Base-by-base conservation (phyloP, 2,113 vertebrate species). In the Atractosteus spatula region DNA sequence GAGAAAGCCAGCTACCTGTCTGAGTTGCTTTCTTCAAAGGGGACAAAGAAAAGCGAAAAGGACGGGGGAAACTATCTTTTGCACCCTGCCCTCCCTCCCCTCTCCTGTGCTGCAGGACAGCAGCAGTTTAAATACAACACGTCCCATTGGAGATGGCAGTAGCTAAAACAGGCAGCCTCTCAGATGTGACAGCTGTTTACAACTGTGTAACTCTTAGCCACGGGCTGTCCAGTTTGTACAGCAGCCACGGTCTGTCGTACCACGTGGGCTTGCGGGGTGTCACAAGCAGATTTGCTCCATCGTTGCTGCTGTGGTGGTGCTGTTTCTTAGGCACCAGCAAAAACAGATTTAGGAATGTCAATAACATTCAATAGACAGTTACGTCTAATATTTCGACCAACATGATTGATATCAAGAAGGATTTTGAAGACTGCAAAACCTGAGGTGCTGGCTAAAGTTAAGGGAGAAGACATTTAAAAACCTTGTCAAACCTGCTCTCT, bases 211-310 rank as follows among this genome's bases (percentile, higher is more conserved):
- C 47, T 4, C n/a, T 6, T 41, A 59, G 41, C 4, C 56, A 17
- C 11, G 62, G 3, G 8, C 62, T 6, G 12, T 11, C n/a, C 4
- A 1, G 10, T 59, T 59, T 59, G 57, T n/a, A 59, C 4, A n/a
- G 47, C 62, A n/a, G 51, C 62, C 13, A 55, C 4, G 12, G 42
- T n/a, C 55, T 51, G 56, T 56, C n/a, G 10, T 63, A 68, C 55
- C 42, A 51, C 12, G 64, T 72, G 65, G 65, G 68, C 16, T 63
- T 55, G 73, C 56, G 68, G 62, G 69, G 43, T 71, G 41, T 71
- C 14, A 73, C n/a, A 68, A 63, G n/a, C 57, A 14, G 13, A 7
- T 62, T 68, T 68, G 1, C 55, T 66, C 42, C 4, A 42, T 68
- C 64, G 13, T 41, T n/a, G 14, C 41, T 42, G 2, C 57, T 7